Evolutionary conservation across 2,797 vertebrate species (phyloP), one percentile per base, ranked within the genome.

Genomic region (Fistularia commersonii): DNA sequence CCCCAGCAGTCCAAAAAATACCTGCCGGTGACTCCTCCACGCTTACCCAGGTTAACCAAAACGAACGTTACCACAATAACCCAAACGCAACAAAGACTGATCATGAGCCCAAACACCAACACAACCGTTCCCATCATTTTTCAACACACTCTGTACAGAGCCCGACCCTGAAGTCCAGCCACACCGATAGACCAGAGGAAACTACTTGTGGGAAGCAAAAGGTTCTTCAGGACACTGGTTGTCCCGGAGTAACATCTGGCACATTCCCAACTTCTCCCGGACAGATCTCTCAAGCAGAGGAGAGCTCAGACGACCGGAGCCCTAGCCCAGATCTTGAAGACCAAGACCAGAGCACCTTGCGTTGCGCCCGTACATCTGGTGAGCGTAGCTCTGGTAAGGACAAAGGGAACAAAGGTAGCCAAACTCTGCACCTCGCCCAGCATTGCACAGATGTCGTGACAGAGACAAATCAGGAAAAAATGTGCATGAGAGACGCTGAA

Each of bases 361-460:
- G 84, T 54, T 92, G 91, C 43, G 91, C 91, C 63, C 86, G 91
- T 31, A 92, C 91, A 41, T 91, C 91, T 0, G 91, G 90, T 0
- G 87, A 91, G 54, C 77, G 89, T 49, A 82, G 81, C 50, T 84
- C 83, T 36, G 83, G 89, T 36, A 86, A 87, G 53, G 70, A 74
- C 45, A 88, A 83, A 70, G 59, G 52, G 10, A 77, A 82, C 51
- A 55, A 74, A 64, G 80, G 75, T 45, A 41, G 66, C 32, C 51
- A 38, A 31, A 62, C 49, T 48, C 48, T 41, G 11, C 61, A 14
- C 40, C 33, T 60, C 11, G 8, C 47, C 40, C 67, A 68, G 34
- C 69, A 66, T 57, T 80, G 80, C 86, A 85, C 74, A 32, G 90
- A 83, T 46, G 77, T 89, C 65, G 76, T 82, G 79, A 93, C 90